A percentile compares a stretch with the other conserved stretches of the same genome.
These are phyloP conservation scores for Chymomyza procnemis DNA, from an alignment of 2,888 invertebrate species.

Conservation along the genomic window DNA sequence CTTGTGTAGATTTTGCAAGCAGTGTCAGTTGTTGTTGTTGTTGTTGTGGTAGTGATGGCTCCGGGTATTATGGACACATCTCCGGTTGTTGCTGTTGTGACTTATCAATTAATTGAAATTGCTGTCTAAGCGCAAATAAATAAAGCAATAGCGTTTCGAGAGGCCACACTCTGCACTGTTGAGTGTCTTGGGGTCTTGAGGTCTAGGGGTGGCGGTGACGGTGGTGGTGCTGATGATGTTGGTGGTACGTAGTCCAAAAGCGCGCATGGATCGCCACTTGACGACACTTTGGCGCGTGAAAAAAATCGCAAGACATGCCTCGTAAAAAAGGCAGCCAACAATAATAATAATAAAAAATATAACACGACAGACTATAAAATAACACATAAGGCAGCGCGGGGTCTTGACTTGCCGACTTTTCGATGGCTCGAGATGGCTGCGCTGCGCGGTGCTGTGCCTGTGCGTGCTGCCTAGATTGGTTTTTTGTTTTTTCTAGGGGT, in stretches of 20 bases:
- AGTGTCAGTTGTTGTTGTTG: conserved; percentile 9
- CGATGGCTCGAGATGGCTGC: too few relatives aligned
- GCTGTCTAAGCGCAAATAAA: conserved; percentile 65
- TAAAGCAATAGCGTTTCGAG: conserved; percentile 40
- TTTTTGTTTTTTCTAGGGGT: background rate
- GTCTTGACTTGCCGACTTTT: background rate
- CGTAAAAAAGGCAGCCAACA: conserved; percentile 6
- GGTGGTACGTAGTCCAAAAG: background rate
- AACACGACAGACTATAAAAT: background rate
- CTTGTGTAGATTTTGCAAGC: background rate
- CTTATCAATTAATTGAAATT: conserved; percentile 71
- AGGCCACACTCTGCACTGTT: background rate
- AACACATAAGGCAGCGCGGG: too few relatives aligned
- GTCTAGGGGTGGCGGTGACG: conserved; percentile 6
- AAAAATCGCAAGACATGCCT: conserved; percentile 18
- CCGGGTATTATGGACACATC: background rate
- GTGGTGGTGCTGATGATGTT: too few relatives aligned
- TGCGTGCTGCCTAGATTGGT: background rate
- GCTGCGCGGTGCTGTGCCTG: too few relatives aligned
- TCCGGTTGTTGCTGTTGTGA: conserved; percentile 35
- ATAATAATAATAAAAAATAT: conserved; percentile 7
- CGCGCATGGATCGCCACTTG: conserved; percentile 31
- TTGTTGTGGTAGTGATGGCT: conserved; percentile 2
- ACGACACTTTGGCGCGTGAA: conserved; percentile 56
- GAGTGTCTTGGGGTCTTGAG: too few relatives aligned